Base-by-base conservation (phyloP, 2,797 vertebrate genomes). In the Hephaestus fuliginosus region DNA sequence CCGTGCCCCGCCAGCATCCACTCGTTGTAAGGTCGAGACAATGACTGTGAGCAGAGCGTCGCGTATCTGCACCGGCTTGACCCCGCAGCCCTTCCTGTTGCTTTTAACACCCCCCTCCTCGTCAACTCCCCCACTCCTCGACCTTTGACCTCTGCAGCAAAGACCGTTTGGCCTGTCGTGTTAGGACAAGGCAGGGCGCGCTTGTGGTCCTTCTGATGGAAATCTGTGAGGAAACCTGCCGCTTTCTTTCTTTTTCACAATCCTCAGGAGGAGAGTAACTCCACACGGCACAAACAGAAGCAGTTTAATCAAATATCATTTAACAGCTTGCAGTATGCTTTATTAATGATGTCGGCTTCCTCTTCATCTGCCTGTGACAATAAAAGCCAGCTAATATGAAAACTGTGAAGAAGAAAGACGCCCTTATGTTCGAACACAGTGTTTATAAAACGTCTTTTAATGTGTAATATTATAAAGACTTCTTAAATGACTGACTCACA, bases 21-120 rank as follows among this genome's bases (percentile, higher is more conserved):
- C 85, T 84, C 43, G 86, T 85, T 89, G 90, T 88, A 77, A 91
- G 91, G 92, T 90, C 70, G 72, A 88, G 78, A 93, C 94, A 93
- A 92, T 92, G 74, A 86, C 87, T 33, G 22, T 64, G 10, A 82
- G 82, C 81, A 71, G 70, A 69, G 80, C 70, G 84, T 86, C 73
- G 33, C 75, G 75, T 80, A 60, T 85, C 86, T 64, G 81, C 86
- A 44, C 69, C 1, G 60, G 61, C 65, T 79, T 74, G 78, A 90
- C 91, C 89, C 74, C 0, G 48, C 71, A 78, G 85, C 81, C 85
- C 88, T 92, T 92, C 91, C 92, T 93, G 90, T 93, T 87, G 83
- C 85, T 86, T 80, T 78, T 44, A 62, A 83, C 83, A 55, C 79
- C 70, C 67, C 30, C 46, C 46, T 22, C 44, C 48, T 7, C 17